A percentile compares a stretch with the other conserved stretches of the same genome.
phyloP scores from a whole-genome alignment of 2,888 invertebrate genomes.

The Gymnocheta viridis region DNA sequence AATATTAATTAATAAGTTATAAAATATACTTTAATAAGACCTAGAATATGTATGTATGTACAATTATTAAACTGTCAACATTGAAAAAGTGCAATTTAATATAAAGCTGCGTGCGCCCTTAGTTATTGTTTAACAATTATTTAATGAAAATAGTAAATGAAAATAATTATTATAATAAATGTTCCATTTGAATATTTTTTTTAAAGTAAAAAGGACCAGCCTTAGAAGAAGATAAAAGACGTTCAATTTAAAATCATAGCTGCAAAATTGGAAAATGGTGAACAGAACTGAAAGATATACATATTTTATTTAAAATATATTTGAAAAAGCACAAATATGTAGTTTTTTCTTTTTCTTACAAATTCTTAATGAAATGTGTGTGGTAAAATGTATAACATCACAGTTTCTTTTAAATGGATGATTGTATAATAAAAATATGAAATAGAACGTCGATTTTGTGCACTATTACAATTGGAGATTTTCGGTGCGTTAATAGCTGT shows the following conservation, averaged over 20 bases:
- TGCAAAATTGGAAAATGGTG: constrained; percentile 13
- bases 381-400: constrained; percentile 55
- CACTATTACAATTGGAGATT: constrained; percentile 20
- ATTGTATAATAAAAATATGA: constrained; percentile 33
- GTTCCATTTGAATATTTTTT: neutral
- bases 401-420: constrained; percentile 63
- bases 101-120: constrained; percentile 67
- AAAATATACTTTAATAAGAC: no score
- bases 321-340: neutral
- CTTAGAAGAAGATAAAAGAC: constrained; percentile 15
- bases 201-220: constrained; percentile 30
- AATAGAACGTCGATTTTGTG: constrained; percentile 32
- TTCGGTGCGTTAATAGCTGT: neutral
- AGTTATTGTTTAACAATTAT: constrained; percentile 1
- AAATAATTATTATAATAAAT: no score
- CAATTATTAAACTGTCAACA: neutral
- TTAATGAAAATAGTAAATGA: constrained; percentile 18
- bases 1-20: no score
- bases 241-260: constrained; percentile 13
- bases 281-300: constrained; percentile 8
- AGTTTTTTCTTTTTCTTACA: no score
- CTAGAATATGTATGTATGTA: neutral
- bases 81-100: constrained; percentile 20
- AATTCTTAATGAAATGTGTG: constrained; percentile 34
- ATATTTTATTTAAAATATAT: no score